These are phyloP conservation scores for Ecliptopera silaceata DNA, from an alignment of 2,888 invertebrate genomes.

Conservation along the genomic window DNA sequence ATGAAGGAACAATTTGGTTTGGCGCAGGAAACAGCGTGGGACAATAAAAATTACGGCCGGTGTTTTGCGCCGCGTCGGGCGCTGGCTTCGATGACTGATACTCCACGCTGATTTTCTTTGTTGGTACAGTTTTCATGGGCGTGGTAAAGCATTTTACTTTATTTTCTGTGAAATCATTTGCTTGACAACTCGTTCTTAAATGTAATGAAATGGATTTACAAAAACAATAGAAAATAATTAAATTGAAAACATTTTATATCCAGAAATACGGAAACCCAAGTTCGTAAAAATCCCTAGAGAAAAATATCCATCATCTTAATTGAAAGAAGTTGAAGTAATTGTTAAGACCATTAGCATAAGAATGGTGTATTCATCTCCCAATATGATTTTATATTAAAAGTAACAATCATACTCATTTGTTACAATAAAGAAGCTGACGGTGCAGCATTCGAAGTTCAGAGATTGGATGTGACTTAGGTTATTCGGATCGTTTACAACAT, in stretches of 20 bases:
- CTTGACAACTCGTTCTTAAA: conserved; percentile 1
- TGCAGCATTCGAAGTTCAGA: no score
- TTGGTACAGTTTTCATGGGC: conserved; percentile 60
- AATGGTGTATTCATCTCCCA: conserved; percentile 42
- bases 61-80: conserved; percentile 68
- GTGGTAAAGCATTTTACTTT: conserved; percentile 36
- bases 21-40: conserved; percentile 52
- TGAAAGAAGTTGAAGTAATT: conserved; percentile 53
- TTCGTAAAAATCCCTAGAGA: conserved; percentile 2
- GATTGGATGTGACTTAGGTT: conserved; percentile 45
- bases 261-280: not conserved
- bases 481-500: conserved; percentile 75
- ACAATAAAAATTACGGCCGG: conserved; percentile 74
- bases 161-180: conserved; percentile 14
- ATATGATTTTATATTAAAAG: conserved; percentile 49
- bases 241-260: not conserved
- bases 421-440: conserved; percentile 49
- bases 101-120: conserved; percentile 67
- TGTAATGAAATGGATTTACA: not conserved
- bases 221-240: not conserved
- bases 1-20: conserved; percentile 67
- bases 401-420: conserved; percentile 40
- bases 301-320: conserved; percentile 41
- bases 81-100: conserved; percentile 73
- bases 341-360: conserved; percentile 54